Evolutionary conservation across 2,888 invertebrate genomes (phyloP).

Genomic region (Noctua pronuba): DNA sequence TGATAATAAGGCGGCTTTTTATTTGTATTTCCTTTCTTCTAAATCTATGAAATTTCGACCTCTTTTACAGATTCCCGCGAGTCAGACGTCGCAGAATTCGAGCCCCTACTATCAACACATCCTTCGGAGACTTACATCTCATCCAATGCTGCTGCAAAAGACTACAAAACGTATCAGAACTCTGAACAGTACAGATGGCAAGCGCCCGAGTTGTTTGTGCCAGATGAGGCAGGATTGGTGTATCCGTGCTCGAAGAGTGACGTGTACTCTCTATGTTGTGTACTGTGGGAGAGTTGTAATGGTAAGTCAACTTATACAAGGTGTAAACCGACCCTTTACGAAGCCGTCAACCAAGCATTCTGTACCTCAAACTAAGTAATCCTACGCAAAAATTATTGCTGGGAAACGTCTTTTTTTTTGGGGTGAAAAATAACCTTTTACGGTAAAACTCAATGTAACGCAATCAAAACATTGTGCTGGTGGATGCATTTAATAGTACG

Average conservation of each 20-base stretch:
- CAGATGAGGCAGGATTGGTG: constrained; percentile 79
- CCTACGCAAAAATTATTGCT: too few relatives aligned
- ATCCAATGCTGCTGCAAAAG: constrained; percentile 74
- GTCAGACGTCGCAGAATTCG: constrained; percentile 73
- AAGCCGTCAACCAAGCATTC: too few relatives aligned
- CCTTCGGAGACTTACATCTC: constrained; percentile 81
- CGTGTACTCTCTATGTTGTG: constrained; percentile 83
- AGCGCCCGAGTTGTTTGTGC: constrained; percentile 85
- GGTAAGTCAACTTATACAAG: constrained; percentile 71
- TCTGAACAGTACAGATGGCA: constrained; percentile 83
- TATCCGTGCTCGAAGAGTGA: constrained; percentile 83
- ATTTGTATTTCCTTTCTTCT: neutral
- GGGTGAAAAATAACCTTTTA: too few relatives aligned
- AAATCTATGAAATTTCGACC: neutral
- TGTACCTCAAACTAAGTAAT: too few relatives aligned
- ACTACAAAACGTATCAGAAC: constrained; percentile 73
- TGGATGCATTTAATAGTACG: too few relatives aligned
- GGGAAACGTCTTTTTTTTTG: too few relatives aligned
- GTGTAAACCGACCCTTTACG: too few relatives aligned
- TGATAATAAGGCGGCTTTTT: neutral
- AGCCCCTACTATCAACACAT: constrained; percentile 80
- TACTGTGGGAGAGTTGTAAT: constrained; percentile 88
- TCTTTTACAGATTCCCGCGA: constrained; percentile 75
- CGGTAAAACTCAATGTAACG: too few relatives aligned
- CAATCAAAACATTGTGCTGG: too few relatives aligned